Evolutionary conservation across 2,888 invertebrate genomes (phyloP), one percentile per base, ranked within the genome.

Genomic region (Homarus gammarus): DNA sequence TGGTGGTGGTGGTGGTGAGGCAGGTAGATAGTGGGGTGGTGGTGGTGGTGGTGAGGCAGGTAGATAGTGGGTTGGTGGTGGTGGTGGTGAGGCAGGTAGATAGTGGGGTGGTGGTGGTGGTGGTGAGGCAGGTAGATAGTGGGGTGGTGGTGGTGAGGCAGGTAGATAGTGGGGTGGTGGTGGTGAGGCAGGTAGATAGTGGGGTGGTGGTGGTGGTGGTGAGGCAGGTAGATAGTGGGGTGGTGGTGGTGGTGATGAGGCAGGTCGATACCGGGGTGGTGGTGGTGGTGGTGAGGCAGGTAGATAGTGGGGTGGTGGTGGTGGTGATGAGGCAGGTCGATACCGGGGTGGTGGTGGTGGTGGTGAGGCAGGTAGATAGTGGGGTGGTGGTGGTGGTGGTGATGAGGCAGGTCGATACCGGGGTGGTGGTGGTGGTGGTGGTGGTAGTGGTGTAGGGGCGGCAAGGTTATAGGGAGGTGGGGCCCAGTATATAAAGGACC

Each of bases 381-480:
- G 56, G n/a, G 12, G 56, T 56, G 56, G 3, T 12, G 56, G 56
- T 1, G 56, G 22, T 10, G 56, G 56, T 22, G 56, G 56, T 1
- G 22, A 0, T 22, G 22, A 5, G 22, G n/a, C n/a, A n/a, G n/a
- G n/a, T n/a, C n/a, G n/a, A n/a, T n/a, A n/a, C n/a, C n/a, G 22
- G 22, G 18, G 56, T n/a, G 56, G 56, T 5, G 6, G 64, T 3
- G n/a, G 31, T 64, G n/a, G 12, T 27, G 1, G 31, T 3, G 27
- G 64, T 27, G 27, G 64, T 1, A 27, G 27, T 64, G 64, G 27
- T 64, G 64, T 27, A 64, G 64, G 27, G 5, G 6, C 64, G 18
- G 27, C 64, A 64, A 64, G 64, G 64, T 27, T 64, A 64, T n/a
- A n/a, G n/a, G 64, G 6, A 64, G 64, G 64, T 64, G 64, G 64